phyloP scores from a whole-genome alignment of 2,797 vertebrate genomes.

The Oreortyx pictus region DNA sequence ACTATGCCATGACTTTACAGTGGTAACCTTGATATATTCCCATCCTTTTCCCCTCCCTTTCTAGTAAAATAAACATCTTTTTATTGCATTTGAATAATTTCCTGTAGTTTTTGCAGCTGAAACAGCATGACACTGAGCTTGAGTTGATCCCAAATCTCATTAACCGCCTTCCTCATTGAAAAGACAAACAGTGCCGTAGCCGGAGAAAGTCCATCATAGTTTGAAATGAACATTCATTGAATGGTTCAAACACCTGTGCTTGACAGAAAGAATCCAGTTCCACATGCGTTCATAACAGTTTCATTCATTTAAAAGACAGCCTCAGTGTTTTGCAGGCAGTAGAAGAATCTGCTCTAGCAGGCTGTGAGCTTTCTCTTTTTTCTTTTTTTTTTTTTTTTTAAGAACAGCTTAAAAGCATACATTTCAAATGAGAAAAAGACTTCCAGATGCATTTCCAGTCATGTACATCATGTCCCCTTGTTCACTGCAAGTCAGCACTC shows the following conservation, averaged over 20 bases:
- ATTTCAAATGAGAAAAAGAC: background rate
- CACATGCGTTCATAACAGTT: background rate
- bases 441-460: background rate
- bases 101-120: background rate
- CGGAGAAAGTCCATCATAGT: background rate
- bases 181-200: background rate
- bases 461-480: background rate
- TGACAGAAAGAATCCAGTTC: background rate
- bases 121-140: background rate
- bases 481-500: background rate
- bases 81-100: background rate
- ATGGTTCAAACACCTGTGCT: background rate
- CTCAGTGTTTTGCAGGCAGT: background rate
- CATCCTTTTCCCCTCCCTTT: constrained; percentile 5
- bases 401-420: background rate
- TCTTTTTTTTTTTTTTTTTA: background rate
- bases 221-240: background rate
- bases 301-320: background rate
- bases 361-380: background rate
- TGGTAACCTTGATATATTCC: background rate
- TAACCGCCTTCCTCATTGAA: background rate
- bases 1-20: background rate
- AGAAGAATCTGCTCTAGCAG: background rate
- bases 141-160: background rate
- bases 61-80: background rate